Base-by-base conservation (phyloP, 2,888 invertebrate genomes). In the Thera obeliscata region DNA sequence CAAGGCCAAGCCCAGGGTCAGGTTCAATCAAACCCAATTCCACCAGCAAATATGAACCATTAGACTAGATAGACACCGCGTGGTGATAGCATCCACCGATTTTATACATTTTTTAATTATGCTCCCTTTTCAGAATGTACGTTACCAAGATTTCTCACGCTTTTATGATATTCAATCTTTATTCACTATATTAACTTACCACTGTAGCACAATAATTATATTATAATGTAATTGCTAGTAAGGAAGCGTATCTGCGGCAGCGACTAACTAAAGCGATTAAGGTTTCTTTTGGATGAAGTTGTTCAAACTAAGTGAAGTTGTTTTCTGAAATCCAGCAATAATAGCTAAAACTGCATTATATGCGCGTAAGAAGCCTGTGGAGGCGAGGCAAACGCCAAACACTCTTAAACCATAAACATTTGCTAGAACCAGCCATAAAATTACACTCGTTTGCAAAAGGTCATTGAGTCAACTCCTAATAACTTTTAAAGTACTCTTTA, bases 111-210 rank as follows among this genome's bases (percentile, higher is more conserved):
- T 52, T 33, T 33, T n/a, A 50, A 33, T 50, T 33, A 52, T 22
- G 5, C 33, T 54, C 43, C 7, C 49, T 6, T 56, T n/a, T 56
- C 38, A 22, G 12, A 22, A 50, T 46, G 59, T 43, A 54, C 56
- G 41, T 80, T 84, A 82, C 81, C 81, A 82, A 83, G 81, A 76
- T 75, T 55, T 74, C 59, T 71, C 77, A 76, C 65, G 76, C 75
- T 76, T 77, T 65, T 73, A 41, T 41, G 41, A 7, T 9, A 46
- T 46, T 9, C 2, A 46, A 46, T 46, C 9, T 9, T 9, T 46
- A 9, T 46, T 46, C 1, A 9, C 9, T 46, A 46, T 46, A 46
- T 46, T 7, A 46, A 46, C 43, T 46, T 46, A 46, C 43, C 9
- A 46, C 43, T 46, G 33, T 57, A 57, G 43, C 41, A 41, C 41